Evolutionary conservation across 2,113 vertebrate genomes (phyloP), one percentile per base, ranked within the genome.

Genomic region (Emydura subglobosa): DNA sequence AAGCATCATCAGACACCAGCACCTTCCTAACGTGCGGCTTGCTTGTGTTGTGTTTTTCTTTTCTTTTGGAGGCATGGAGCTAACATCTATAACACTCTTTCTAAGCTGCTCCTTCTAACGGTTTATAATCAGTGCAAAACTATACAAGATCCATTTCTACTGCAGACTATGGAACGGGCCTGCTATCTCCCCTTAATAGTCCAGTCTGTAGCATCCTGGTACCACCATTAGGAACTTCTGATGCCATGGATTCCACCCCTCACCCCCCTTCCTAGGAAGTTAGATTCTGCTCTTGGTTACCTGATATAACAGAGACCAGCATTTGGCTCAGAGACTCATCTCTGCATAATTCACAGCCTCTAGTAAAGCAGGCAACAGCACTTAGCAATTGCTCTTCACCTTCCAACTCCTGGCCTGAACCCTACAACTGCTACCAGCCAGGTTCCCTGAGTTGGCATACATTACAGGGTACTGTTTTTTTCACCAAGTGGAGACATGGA

Each of bases 21-120:
- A 34, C 0, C 0, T n/a, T 14, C 82, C 78, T 39, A 24, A 13
- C 49, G 72, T 49, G 53, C 57, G 91, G 85, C 49, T 34, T 76
- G 17, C 10, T 1, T 0, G 49, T 29, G 44, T 47, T 6, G 49
- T 29, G 44, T 47, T 6, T 9, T 24, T 21, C 34, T 24, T 83
- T 59, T 57, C 25, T 10, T 91, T 39, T 59, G 1, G 1, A 78
- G 21, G 19, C 31, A 34, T 81, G 93, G 55, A 82, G 49, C 16
- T 65, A n/a, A n/a, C 0, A 0, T 68, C 6, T 68, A 5, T 42
- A 17, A 68, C 12, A 89, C n/a, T 81, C 79, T 51, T 6, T 0
- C 84, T 85, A 55, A 86, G 22, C 44, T 2, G 86, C 22, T 55
- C 82, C 86, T 82, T 79, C 72, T 44, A 25, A 44, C 72, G 47